Evolutionary conservation across 37 sponge, comb jelly and placozoan genomes (phyloP).

Genomic region (Amphimedon queenslandica): DNA sequence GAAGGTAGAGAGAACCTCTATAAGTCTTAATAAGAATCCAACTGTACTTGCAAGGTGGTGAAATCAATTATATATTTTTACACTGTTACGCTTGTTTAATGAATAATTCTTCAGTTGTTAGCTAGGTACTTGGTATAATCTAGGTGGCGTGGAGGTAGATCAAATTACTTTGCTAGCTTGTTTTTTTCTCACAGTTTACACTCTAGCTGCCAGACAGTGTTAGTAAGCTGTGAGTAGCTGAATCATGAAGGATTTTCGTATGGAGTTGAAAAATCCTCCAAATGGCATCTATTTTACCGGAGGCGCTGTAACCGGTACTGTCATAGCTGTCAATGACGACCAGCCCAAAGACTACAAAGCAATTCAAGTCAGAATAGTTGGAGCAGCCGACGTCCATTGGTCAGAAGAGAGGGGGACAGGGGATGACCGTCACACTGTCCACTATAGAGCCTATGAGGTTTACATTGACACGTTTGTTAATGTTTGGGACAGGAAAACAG

Average conservation of each 20-base stretch:
- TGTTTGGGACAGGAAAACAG: constrained; percentile 29
- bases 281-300: constrained; percentile 21
- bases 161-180: too few species aligned
- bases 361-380: constrained; percentile 30
- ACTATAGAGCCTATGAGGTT: constrained; percentile 29
- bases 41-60: too few species aligned
- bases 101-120: constrained; percentile 3
- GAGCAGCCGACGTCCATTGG: constrained; percentile 61
- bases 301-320: constrained; percentile 24
- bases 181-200: too few species aligned
- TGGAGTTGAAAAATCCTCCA: not conserved
- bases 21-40: too few species aligned
- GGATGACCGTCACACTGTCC: not conserved
- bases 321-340: constrained; percentile 20
- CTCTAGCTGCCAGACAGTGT: too few species aligned
- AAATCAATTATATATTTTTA: too few species aligned
- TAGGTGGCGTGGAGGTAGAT: too few species aligned
- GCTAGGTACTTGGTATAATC: too few species aligned
- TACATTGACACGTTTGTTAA: constrained; percentile 13
- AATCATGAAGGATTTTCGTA: not conserved
- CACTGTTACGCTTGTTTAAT: too few species aligned
- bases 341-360: constrained; percentile 22
- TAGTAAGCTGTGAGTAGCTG: not conserved
- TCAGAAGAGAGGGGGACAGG: constrained; percentile 24
- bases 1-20: too few species aligned